phyloP scores from a whole-genome alignment of 1,140 invertebrate species.

The Rhizoglyphus robini region DNA sequence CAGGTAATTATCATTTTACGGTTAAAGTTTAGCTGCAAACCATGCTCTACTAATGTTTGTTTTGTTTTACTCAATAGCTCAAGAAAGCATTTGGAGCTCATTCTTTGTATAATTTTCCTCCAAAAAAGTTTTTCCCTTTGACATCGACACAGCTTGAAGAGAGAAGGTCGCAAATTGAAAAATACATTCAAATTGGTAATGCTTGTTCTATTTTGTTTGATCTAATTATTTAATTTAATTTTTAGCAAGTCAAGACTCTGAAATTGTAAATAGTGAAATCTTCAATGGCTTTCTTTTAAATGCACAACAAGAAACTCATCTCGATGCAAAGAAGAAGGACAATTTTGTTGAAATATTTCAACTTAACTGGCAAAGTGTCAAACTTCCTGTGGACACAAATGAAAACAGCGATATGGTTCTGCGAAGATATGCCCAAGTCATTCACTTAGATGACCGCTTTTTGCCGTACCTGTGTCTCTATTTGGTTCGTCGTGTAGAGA shows the following conservation, averaged over 20 bases:
- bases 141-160: conserved; percentile 71
- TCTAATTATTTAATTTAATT: conserved; percentile 32
- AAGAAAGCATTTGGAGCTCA: conserved; percentile 37
- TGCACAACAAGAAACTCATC: conserved; percentile 63
- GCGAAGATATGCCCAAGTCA: conserved; percentile 53
- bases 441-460: conserved; percentile 60
- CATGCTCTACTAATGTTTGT: conserved; percentile 5
- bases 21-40: neutral
- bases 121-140: conserved; percentile 76
- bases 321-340: conserved; percentile 47
- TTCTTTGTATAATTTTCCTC: conserved; percentile 66
- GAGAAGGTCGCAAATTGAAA: conserved; percentile 66
- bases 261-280: conserved; percentile 57
- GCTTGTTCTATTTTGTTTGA: conserved; percentile 23
- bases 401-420: conserved; percentile 68
- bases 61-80: conserved; percentile 32
- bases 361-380: conserved; percentile 68
- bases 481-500: conserved; percentile 43
- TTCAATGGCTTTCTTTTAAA: conserved; percentile 73
- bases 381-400: conserved; percentile 59
- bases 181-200: conserved; percentile 75
- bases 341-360: conserved; percentile 57
- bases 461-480: conserved; percentile 76
- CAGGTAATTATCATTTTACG: no score
- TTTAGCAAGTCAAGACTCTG: conserved; percentile 66